Base-by-base conservation (phyloP, 1,140 invertebrate genomes). In the Bradysia coprophila region DNA sequence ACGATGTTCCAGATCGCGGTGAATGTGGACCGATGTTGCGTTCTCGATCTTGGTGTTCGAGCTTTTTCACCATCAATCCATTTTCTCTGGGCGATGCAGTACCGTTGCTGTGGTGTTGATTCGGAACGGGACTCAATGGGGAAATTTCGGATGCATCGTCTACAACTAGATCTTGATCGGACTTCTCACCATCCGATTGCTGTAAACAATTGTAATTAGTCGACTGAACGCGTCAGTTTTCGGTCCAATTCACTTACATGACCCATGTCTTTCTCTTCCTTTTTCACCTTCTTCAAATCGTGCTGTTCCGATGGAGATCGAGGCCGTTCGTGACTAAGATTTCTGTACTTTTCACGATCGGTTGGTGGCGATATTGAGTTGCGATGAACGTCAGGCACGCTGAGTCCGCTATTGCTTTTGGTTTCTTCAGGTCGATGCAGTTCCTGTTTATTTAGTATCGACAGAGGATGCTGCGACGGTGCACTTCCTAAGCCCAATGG, bases 151-250 rank as follows among this genome's bases (percentile, higher is more conserved):
- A 85, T 31, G 83, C 83, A 38, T 89, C 87, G 62, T 93, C 88
- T 20, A 93, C 88, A 38, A 93, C 87, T 42, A 93, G 64, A 54
- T 93, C 87, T 63, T 89, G 81, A 55, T 85, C 81, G 61, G 81
- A 86, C 43, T 52, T 54, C 41, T 52, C 49, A 38, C 50, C 50
- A 42, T 52, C 49, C 23, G 48, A 52, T 45, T 53, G 51, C 48
- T 53, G 41, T 19, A 43, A 31, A 44, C 11, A 42, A 41, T 42
- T 41, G 44, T 41, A n/a, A n/a, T n/a, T n/a, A n/a, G n/a, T n/a
- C n/a, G n/a, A n/a, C n/a, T n/a, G n/a, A n/a, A n/a, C n/a, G n/a
- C n/a, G n/a, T n/a, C n/a, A n/a, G n/a, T n/a, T n/a, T n/a, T n/a
- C n/a, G n/a, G n/a, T n/a, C n/a, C n/a, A n/a, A n/a, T n/a, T n/a